Percentiles rank a stretch among this genome's conserved stretches.
These are phyloP conservation scores for Apis florea DNA, from an alignment of 1,140 invertebrate species.

Conservation along the genomic window DNA sequence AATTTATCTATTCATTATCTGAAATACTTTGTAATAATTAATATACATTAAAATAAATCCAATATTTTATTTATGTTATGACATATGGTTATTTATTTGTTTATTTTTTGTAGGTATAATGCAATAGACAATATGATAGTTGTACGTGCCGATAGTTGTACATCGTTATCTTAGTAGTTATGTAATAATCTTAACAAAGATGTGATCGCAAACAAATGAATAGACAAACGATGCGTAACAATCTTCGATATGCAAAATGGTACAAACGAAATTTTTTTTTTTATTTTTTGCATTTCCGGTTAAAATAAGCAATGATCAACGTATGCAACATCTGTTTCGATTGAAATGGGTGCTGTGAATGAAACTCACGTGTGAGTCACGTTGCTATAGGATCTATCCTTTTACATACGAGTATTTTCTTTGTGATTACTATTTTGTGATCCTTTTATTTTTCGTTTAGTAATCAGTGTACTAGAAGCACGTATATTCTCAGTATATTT, in stretches of 20 bases:
- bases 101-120: slow-evolving; percentile 15
- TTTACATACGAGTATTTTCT: not conserved
- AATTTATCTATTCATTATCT: not conserved
- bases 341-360: slow-evolving; percentile 13
- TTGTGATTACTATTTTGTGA: not conserved
- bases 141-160: not conserved
- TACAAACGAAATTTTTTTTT: slow-evolving; percentile 24
- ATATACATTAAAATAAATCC: not conserved
- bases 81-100: not conserved
- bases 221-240: not conserved
- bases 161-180: slow-evolving; percentile 29
- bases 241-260: slow-evolving; percentile 13
- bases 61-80: not conserved
- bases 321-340: not conserved
- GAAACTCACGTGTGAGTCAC: slow-evolving; percentile 24
- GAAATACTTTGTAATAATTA: not conserved
- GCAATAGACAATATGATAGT: not conserved
- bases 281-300: slow-evolving; percentile 7
- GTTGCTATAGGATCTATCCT: slow-evolving; percentile 3
- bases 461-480: not conserved
- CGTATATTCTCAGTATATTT: not conserved
- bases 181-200: slow-evolving; percentile 31
- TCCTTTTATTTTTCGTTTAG: not conserved
- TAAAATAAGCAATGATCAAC: slow-evolving; percentile 34
- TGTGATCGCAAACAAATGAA: not conserved